phyloP scores from a whole-genome alignment of 2,888 invertebrate species.

The Drosophila prostipennis region DNA sequence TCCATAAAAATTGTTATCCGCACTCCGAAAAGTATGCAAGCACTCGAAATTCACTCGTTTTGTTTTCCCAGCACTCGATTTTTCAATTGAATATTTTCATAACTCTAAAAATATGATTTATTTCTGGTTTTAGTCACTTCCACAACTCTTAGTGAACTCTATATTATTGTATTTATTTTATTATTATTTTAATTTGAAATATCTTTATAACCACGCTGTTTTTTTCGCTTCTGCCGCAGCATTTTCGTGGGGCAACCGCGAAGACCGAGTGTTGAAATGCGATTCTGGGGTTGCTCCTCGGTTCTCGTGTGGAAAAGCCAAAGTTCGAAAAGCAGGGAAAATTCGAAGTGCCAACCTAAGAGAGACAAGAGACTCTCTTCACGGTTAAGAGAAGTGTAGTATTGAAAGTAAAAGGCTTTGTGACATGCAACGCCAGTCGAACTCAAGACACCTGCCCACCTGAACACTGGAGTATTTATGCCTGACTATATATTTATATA shows the following conservation, averaged over 20 bases:
- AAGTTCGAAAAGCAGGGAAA: constrained; percentile 59
- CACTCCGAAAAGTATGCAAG: constrained; percentile 19
- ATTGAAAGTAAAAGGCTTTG: constrained; percentile 69
- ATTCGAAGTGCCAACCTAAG: constrained; percentile 41
- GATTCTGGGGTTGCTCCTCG: constrained; percentile 78
- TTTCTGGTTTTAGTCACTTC: no score
- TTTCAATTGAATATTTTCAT: constrained; percentile 11
- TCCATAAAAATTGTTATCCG: constrained; percentile 11
- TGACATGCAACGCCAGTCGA: constrained; percentile 34
- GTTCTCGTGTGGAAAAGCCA: constrained; percentile 30
- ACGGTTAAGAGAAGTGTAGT: constrained; percentile 2
- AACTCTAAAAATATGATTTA: no score
- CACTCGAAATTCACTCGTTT: neutral
- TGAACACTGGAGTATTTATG: constrained; percentile 16
- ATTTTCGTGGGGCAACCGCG: constrained; percentile 77
- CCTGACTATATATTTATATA: neutral
- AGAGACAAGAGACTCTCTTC: constrained; percentile 1
- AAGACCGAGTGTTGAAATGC: constrained; percentile 82
- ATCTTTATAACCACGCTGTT: constrained; percentile 11
- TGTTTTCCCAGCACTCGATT: constrained; percentile 8
- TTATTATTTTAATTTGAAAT: constrained; percentile 7
- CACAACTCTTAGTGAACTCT: neutral
- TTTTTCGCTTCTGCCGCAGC: constrained; percentile 39
- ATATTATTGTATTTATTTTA: neutral
- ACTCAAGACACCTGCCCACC: constrained; percentile 64